These are phyloP conservation scores for Mongoloraphidia duomilia DNA, from an alignment of 2,888 invertebrate genomes.

Conservation along the genomic window DNA sequence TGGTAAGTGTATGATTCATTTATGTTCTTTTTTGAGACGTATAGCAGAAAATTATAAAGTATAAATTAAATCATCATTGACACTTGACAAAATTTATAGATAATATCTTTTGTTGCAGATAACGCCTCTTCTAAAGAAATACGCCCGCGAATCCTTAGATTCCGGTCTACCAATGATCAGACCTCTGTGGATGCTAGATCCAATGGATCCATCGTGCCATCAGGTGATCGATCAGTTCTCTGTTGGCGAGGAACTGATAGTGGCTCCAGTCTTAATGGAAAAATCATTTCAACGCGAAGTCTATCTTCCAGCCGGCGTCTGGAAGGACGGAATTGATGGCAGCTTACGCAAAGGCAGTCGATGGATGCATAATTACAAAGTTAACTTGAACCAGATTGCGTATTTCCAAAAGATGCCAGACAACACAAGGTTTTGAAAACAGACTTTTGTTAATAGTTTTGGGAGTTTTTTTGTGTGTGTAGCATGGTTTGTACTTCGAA, in stretches of 20 bases:
- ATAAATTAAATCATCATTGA: no score
- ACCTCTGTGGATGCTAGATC: conserved; percentile 81
- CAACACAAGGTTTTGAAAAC: conserved; percentile 54
- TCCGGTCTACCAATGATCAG: conserved; percentile 73
- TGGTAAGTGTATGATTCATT: conserved; percentile 32
- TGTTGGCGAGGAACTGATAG: conserved; percentile 78
- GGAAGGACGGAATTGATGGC: conserved; percentile 84
- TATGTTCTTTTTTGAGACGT: not conserved
- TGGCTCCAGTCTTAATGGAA: conserved; percentile 69
- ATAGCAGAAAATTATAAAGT: not conserved
- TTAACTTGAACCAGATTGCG: conserved; percentile 64
- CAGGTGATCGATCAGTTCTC: conserved; percentile 74
- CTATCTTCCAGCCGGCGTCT: conserved; percentile 80
- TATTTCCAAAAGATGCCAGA: conserved; percentile 76
- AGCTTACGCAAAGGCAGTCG: conserved; percentile 74
- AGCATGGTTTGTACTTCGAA: no score
- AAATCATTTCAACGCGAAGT: conserved; percentile 63
- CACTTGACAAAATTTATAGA: not conserved
- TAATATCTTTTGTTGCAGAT: conserved; percentile 33
- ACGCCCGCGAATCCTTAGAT: conserved; percentile 62
- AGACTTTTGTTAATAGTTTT: no score
- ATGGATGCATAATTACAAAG: conserved; percentile 80
- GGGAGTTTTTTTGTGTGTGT: no score
- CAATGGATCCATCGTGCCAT: conserved; percentile 62
- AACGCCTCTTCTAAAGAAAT: conserved; percentile 60